Percentiles rank a stretch among this genome's conserved stretches.
phyloP scores from a whole-genome alignment of 2,797 vertebrate genomes.

The Chelon auratus region DNA sequence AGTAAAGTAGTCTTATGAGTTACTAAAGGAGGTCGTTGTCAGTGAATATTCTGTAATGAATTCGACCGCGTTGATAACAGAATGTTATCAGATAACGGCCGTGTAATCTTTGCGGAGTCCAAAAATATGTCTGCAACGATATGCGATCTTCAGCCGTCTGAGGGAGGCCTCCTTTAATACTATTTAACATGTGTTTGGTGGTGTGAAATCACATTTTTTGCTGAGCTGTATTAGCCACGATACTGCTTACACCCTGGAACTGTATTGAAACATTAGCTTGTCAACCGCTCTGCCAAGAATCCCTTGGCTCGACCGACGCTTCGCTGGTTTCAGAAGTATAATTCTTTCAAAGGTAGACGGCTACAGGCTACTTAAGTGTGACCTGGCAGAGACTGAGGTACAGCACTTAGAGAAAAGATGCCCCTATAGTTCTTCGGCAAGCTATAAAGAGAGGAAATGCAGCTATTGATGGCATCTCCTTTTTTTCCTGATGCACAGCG shows the following conservation, averaged over 20 bases:
- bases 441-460: conserved; percentile 32
- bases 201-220: conserved; percentile 52
- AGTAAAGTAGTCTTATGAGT: conserved; percentile 50
- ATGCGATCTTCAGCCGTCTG: conserved; percentile 17
- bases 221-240: conserved; percentile 49
- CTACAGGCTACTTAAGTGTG: conserved; percentile 44
- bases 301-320: conserved; percentile 33
- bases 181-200: conserved; percentile 29
- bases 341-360: conserved; percentile 49
- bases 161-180: conserved; percentile 26
- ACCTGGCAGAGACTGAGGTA: conserved; percentile 45
- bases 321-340: conserved; percentile 55
- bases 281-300: conserved; percentile 52
- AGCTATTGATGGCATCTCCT: conserved; percentile 19
- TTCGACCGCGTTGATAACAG: conserved; percentile 26
- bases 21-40: conserved; percentile 55
- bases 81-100: conserved; percentile 15
- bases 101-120: background rate
- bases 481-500: conserved; percentile 4
- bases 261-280: conserved; percentile 56
- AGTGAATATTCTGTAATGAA: conserved; percentile 11
- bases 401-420: conserved; percentile 51
- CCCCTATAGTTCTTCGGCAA: conserved; percentile 33
- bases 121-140: conserved; percentile 17
- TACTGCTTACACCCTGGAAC: conserved; percentile 44